Conservation (phyloP, 2,113 vertebrate species). For the Felis chaus region DNA sequence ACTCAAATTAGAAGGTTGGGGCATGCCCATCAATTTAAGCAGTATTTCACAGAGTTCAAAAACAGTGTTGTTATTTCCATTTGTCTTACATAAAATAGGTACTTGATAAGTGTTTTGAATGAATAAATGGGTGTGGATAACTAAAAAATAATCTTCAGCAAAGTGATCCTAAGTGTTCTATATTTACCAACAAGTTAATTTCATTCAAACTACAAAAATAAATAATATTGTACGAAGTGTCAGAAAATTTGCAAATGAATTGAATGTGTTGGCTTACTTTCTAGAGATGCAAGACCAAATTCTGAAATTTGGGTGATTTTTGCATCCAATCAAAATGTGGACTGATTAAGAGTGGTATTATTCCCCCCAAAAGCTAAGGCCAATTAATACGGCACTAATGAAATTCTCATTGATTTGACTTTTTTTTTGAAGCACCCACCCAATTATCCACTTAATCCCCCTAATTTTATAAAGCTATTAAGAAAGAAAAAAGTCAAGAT, state of each 20-base stretch:
- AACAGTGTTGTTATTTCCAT: not conserved
- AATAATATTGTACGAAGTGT: not conserved
- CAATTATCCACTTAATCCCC: not conserved
- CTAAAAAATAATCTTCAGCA: not conserved
- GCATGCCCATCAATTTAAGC: not conserved
- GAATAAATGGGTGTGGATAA: not conserved
- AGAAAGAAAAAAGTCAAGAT: not conserved
- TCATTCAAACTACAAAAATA: not conserved
- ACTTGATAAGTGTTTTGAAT: not conserved
- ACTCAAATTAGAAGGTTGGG: not conserved
- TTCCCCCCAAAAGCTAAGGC: not conserved
- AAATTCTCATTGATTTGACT: not conserved
- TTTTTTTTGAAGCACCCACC: not conserved
- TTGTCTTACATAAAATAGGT: not conserved
- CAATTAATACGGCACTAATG: not conserved
- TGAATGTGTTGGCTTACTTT: not conserved
- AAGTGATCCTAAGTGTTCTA: not conserved
- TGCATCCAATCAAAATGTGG: not conserved
- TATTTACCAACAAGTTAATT: not conserved
- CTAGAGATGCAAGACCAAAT: not conserved
- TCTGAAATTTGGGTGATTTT: not conserved
- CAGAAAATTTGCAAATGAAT: not conserved
- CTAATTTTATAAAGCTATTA: not conserved
- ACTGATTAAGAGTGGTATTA: not conserved
- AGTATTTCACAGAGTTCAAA: not conserved